Base-by-base conservation (phyloP, 2,888 invertebrate genomes). In the Catotricha subobsoleta region DNA sequence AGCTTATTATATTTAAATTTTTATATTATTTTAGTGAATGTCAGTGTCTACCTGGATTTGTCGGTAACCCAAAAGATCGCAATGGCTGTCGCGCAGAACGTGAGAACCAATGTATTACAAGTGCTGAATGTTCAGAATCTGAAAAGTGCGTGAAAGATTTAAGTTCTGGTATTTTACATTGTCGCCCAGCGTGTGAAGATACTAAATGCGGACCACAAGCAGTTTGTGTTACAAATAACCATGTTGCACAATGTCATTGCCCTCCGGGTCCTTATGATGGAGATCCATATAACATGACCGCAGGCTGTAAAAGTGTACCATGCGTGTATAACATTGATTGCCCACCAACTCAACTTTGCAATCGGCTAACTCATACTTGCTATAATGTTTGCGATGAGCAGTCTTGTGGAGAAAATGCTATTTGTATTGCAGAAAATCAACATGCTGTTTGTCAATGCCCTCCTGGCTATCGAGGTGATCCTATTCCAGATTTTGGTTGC, bases 281-380 rank as follows among this genome's bases (percentile, higher is more conserved):
- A 3, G 80, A 90, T 65, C 86, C 90, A 0, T 77, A 79, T 54
- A 83, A 87, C 56, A 60, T 72, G 2, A 66, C 68, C 44, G 68
- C 69, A 44, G 86, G 87, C 40, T 84, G 86, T 54, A 70, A 76
- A 60, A 69, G 76, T 42, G 84, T 87, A 6, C 80, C 84, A 3
- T 88, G 87, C 55, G 81, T 87, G 28, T 86, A 86, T 56, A 87
- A 87, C 53, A 73, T 76, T 37, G 87, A 87, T 54, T 88, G 88
- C 54, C 78, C 80, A 25, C 65, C 76, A 1, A 70, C 75, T 43
- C 80, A 88, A 56, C 63, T 84, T 41, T 90, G 90, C 56, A 80
- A 90, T 55, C 69, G 88, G 40, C 64, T 86, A 54, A 79, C 80
- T 1, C 80, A 87, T 54, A 78, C 77, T 18, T 91, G 90, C 52